Base-by-base conservation (phyloP, 2,888 invertebrate genomes). In the Galeruca laticollis region DNA sequence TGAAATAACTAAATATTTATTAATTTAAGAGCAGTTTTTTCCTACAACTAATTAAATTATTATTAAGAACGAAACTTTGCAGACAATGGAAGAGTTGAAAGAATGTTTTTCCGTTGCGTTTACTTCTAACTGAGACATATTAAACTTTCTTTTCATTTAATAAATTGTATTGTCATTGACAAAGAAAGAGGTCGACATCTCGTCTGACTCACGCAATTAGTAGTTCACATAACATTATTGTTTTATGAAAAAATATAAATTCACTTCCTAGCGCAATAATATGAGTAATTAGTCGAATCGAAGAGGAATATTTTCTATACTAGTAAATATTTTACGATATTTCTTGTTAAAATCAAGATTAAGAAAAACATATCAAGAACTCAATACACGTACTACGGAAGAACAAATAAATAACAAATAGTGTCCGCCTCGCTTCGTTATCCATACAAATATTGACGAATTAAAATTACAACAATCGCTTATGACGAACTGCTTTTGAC, bases 11-110 rank as follows among this genome's bases (percentile, higher is more conserved):
- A 26, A 26, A 26, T 26, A 26, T 26, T 26, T 26, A 26, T 47
- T 15, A 15, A 8, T 15, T 47, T 18, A 15, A 47, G 6, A 15
- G 15, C n/a, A n/a, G 8, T 15, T 15, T 56, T 33, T 56, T 56
- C 33, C 35, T 40, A 18, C 15, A 18, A n/a, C 37, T 60, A 66
- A 66, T 66, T 66, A 59, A 66, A 66, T 13, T 35, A 66, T n/a
- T 66, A 43, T 59, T 59, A 59, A 59, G 59, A 66, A 59, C 59
- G 65, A 59, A 66, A 59, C 59, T 51, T 49, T 49, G 10, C 51
- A 51, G 20, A 66, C 65, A 66, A 66, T 66, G 59, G 26, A 59
- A 43, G 56, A 57, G 15, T 33, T 21, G 20, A 57, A 64, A 18
- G 56, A 66, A 51, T 21, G 40, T 43, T 65, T 64, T 66, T 59